Percentiles rank a stretch among this genome's conserved stretches.
phyloP scores from a whole-genome alignment of 2,113 vertebrate genomes.

The Chroicocephalus ridibundus region DNA sequence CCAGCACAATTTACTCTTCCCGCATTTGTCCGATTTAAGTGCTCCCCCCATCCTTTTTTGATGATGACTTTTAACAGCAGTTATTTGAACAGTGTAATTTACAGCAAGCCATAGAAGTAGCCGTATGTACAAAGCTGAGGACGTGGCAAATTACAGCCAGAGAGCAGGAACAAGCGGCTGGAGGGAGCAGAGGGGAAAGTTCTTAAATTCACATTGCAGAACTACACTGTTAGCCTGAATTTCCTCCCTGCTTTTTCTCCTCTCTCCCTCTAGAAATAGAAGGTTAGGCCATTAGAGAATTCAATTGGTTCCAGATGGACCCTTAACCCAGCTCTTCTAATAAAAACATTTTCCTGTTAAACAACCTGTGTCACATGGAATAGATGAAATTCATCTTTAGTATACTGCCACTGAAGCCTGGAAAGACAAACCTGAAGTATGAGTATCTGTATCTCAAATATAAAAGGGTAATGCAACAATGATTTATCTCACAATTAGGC shows the following conservation, averaged over 20 bases:
- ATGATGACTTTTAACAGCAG: conserved; percentile 7
- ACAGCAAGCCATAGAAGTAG: neutral
- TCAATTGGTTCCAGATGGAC: conserved; percentile 59
- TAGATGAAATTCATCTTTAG: conserved; percentile 50
- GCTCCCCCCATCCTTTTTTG: neutral
- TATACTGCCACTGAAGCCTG: neutral
- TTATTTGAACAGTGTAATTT: conserved; percentile 30
- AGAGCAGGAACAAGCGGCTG: neutral
- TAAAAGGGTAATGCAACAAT: neutral
- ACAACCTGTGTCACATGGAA: conserved; percentile 48
- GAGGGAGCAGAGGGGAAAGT: neutral
- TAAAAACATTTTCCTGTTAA: conserved; percentile 65
- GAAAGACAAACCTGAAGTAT: neutral
- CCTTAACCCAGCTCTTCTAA: conserved; percentile 52
- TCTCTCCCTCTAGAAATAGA: conserved; percentile 43
- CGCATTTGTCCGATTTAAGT: neutral
- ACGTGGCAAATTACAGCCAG: neutral
- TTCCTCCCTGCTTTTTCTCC: conserved; percentile 17
- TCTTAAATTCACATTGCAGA: conserved; percentile 12
- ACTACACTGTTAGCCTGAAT: conserved; percentile 4
- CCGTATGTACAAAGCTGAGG: neutral
- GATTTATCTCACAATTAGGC: conserved; percentile 12
- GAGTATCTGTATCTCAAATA: neutral
- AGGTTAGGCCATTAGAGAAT: conserved; percentile 50
- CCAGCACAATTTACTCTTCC: neutral